Evolutionary conservation across 2,888 invertebrate species (phyloP).

Genomic region (Lasioglossum figueresi): DNA sequence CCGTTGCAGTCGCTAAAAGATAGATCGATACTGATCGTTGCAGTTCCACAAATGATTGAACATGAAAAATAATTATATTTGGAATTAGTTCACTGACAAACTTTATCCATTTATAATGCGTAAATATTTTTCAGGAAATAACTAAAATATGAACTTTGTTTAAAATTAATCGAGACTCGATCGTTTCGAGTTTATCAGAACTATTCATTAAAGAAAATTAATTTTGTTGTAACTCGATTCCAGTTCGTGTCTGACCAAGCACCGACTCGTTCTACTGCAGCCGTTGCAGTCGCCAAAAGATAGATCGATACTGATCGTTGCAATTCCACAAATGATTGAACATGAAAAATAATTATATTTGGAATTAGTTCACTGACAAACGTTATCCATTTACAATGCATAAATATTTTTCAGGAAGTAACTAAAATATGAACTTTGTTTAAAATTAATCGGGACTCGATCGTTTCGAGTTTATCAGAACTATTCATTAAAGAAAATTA

Average conservation of each 20-base stretch:
- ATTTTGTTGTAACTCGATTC: too few species aligned
- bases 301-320: not conserved
- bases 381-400: not conserved
- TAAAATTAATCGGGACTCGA: too few species aligned
- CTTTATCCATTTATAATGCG: not conserved
- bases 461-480: too few species aligned
- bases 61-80: not conserved
- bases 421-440: too few species aligned
- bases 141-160: too few species aligned
- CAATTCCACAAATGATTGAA: not conserved
- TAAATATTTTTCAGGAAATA: too few species aligned
- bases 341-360: not conserved
- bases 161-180: too few species aligned
- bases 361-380: not conserved
- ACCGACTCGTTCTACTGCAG: slow-evolving; percentile 19
- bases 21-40: not conserved
- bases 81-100: not conserved
- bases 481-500: too few species aligned
- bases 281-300: not conserved
- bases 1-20: not conserved
- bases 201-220: too few species aligned
- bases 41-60: not conserved
- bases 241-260: not conserved
- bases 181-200: too few species aligned
- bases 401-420: too few species aligned